These are phyloP conservation scores for Diorhabda sublineata DNA, from an alignment of 1,140 invertebrate genomes.

Conservation along the genomic window DNA sequence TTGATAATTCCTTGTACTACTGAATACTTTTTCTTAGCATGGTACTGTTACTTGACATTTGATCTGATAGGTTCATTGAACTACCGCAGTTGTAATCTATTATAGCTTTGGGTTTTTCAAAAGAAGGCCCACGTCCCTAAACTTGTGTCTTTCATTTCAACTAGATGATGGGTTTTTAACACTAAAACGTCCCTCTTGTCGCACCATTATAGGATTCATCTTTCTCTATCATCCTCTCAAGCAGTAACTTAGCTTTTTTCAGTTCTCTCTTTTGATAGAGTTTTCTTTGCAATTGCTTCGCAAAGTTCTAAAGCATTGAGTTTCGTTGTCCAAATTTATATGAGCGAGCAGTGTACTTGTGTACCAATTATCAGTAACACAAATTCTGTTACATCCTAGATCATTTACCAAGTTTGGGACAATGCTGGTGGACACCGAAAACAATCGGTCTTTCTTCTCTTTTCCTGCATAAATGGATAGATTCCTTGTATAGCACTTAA, in stretches of 20 bases:
- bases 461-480: no score
- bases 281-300: not conserved
- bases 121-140: no score
- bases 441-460: no score
- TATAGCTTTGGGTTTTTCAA: no score
- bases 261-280: not conserved
- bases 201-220: not conserved
- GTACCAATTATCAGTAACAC: not conserved
- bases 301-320: no score
- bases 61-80: no score
- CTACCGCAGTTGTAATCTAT: no score
- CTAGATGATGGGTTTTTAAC: no score
- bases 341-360: not conserved
- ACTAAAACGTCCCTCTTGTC: no score
- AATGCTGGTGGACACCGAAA: not conserved
- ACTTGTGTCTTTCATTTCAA: no score
- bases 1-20: constrained; percentile 2
- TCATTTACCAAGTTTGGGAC: not conserved
- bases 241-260: not conserved
- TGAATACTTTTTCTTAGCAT: not conserved
- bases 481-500: no score
- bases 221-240: not conserved
- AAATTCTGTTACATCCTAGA: not conserved
- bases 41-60: not conserved
- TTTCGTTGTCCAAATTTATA: not conserved